Evolutionary conservation across 1,140 invertebrate genomes (phyloP).

Genomic region (Camponotus floridanus): DNA sequence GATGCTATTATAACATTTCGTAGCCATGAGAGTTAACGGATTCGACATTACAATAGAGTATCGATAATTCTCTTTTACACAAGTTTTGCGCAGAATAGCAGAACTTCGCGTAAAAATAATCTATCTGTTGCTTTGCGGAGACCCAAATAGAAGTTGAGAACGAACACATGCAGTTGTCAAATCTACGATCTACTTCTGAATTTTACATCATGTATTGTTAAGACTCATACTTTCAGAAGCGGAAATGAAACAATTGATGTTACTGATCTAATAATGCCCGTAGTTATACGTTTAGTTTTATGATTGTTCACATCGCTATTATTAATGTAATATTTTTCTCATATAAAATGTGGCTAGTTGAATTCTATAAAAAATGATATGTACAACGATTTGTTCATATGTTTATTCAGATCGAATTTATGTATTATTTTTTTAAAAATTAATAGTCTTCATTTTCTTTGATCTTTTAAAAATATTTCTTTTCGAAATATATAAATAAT

Average conservation of each 20-base stretch:
- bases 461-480: no score
- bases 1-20: slow-evolving; percentile 41
- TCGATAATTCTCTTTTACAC: slow-evolving; percentile 46
- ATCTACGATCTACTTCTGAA: slow-evolving; percentile 16
- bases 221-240: neutral
- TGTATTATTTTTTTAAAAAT: neutral
- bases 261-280: neutral
- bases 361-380: no score
- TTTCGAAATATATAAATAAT: no score
- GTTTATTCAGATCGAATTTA: neutral
- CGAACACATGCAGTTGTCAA: slow-evolving; percentile 8
- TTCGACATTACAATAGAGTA: slow-evolving; percentile 41
- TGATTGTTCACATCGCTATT: neutral
- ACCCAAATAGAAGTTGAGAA: slow-evolving; percentile 49
- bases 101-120: slow-evolving; percentile 52
- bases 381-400: no score
- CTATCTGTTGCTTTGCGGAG: neutral
- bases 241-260: slow-evolving; percentile 17
- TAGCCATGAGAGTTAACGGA: slow-evolving; percentile 44
- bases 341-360: neutral
- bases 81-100: slow-evolving; percentile 50
- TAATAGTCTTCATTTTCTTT: neutral
- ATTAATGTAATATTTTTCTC: neutral
- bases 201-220: slow-evolving; percentile 23
- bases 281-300: neutral